Percentiles rank a stretch among this genome's conserved stretches.
Conservation (phyloP, 1,140 invertebrate genomes). For the Camponotus pennsylvanicus region DNA sequence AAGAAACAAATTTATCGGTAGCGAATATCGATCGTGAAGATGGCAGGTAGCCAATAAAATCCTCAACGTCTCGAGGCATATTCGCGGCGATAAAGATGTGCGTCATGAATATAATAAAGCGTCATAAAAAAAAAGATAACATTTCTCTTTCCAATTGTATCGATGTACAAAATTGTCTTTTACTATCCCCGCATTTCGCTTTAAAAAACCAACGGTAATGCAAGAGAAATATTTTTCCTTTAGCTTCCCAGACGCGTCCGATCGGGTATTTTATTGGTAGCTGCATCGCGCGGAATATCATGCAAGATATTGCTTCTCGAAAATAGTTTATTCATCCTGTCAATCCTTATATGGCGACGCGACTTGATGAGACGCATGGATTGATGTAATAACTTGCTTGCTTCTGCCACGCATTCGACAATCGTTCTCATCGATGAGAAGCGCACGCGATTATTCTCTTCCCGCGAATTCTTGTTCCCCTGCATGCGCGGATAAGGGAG, state of each 20-base stretch:
- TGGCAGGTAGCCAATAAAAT: not conserved
- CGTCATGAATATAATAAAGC: too few species aligned
- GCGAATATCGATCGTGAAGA: not conserved
- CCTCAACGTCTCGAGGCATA: not conserved
- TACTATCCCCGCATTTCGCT: not conserved
- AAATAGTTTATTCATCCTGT: slow-evolving; percentile 45
- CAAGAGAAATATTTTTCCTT: slow-evolving; percentile 39
- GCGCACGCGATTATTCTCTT: slow-evolving; percentile 26
- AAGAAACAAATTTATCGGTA: not conserved
- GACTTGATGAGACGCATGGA: slow-evolving; percentile 37
- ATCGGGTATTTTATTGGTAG: slow-evolving; percentile 40
- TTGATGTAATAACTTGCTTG: slow-evolving; percentile 27
- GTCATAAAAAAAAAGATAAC: not conserved
- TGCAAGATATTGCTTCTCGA: not conserved
- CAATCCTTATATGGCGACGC: not conserved
- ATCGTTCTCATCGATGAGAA: too few species aligned
- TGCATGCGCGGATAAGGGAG: slow-evolving; percentile 41
- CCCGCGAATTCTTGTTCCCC: not conserved
- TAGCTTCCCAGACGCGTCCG: slow-evolving; percentile 38
- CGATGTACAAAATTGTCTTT: not conserved
- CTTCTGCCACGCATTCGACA: too few species aligned
- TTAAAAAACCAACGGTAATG: slow-evolving; percentile 29
- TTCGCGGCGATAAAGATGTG: slow-evolving; percentile 1
- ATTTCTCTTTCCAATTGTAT: slow-evolving; percentile 20
- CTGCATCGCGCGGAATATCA: slow-evolving; percentile 20